Conservation (phyloP, 2,888 invertebrate species). For the Synanthedon andrenaeformis region DNA sequence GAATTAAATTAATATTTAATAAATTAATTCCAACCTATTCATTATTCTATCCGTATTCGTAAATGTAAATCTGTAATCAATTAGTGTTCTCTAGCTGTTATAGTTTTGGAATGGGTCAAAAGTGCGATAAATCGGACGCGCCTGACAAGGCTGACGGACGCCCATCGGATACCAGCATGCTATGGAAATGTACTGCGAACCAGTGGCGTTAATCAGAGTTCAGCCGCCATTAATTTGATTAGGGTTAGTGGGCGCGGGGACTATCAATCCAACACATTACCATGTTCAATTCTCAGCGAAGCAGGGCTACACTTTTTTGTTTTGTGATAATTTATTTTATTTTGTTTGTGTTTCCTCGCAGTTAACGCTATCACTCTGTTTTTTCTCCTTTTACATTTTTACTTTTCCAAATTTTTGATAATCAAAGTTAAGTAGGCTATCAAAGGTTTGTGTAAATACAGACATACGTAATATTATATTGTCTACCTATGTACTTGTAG, state of each 20-base stretch:
- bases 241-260: slow-evolving; percentile 67
- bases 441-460: no score
- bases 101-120: slow-evolving; percentile 4
- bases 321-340: slow-evolving; percentile 11
- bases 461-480: no score
- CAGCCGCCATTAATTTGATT: slow-evolving; percentile 68
- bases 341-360: not conserved
- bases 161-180: slow-evolving; percentile 9
- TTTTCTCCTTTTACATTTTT: no score
- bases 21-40: no score
- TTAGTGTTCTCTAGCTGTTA: no score
- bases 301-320: slow-evolving; percentile 22
- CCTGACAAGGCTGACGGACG: slow-evolving; percentile 12
- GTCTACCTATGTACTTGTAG: no score
- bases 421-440: no score
- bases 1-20: no score
- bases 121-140: slow-evolving; percentile 59
- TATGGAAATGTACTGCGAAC: slow-evolving; percentile 55
- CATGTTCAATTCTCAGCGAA: slow-evolving; percentile 33
- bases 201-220: slow-evolving; percentile 63
- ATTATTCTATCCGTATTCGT: no score
- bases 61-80: no score
- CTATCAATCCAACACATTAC: slow-evolving; percentile 67
- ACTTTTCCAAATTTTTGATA: no score
- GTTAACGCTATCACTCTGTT: not conserved